Percentiles rank a stretch among this genome's conserved stretches.
phyloP scores from a whole-genome alignment of 2,888 invertebrate genomes.

The Trimorus sp. region DNA sequence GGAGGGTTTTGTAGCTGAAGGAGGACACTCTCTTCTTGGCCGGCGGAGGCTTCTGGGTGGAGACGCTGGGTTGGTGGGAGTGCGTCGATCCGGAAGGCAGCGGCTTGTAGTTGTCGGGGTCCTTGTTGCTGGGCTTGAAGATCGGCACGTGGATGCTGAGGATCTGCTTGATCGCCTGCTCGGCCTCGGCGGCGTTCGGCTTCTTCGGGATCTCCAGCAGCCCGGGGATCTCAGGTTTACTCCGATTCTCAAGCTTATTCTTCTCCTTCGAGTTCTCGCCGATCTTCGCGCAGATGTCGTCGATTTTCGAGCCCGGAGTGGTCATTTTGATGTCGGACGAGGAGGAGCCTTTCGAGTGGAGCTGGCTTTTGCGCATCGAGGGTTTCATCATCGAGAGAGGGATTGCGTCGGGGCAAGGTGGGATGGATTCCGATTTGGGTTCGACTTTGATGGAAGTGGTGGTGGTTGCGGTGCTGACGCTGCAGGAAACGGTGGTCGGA shows the following conservation, averaged over 20 bases:
- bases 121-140: slow-evolving; percentile 74
- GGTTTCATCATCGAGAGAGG: slow-evolving; percentile 79
- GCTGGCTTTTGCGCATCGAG: slow-evolving; percentile 75
- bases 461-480: background rate
- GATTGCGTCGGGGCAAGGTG: slow-evolving; percentile 80
- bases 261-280: slow-evolving; percentile 80
- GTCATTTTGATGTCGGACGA: slow-evolving; percentile 78
- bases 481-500: background rate
- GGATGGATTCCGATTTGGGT: slow-evolving; percentile 73
- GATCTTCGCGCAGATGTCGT: slow-evolving; percentile 79
- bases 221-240: slow-evolving; percentile 78
- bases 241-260: slow-evolving; percentile 74
- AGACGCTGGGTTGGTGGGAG: slow-evolving; percentile 37
- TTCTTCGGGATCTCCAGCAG: slow-evolving; percentile 78
- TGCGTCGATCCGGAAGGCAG: slow-evolving; percentile 45
- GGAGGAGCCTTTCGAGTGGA: slow-evolving; percentile 76
- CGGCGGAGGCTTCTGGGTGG: slow-evolving; percentile 68
- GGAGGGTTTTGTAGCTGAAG: slow-evolving; percentile 84
- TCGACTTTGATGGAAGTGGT: slow-evolving; percentile 41
- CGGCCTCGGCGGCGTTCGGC: slow-evolving; percentile 57
- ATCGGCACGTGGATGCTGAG: slow-evolving; percentile 78
- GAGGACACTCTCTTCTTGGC: slow-evolving; percentile 76
- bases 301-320: slow-evolving; percentile 77
- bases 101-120: slow-evolving; percentile 54
- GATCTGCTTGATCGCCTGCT: slow-evolving; percentile 71